phyloP scores from a whole-genome alignment of 2,888 invertebrate species.

The Nipponacmea schrenckii region DNA sequence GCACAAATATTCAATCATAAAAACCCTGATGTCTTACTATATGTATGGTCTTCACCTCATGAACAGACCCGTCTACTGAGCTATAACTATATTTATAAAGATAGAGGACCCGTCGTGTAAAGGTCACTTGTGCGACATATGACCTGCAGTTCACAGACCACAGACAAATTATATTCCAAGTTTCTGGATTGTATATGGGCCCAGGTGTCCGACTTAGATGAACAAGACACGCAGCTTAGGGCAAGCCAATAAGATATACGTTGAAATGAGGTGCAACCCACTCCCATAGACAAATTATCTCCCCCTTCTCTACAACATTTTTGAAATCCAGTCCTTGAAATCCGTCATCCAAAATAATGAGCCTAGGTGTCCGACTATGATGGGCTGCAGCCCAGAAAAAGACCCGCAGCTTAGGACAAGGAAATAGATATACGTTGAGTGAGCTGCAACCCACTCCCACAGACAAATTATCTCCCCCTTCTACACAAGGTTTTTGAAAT shows the following conservation, averaged over 20 bases:
- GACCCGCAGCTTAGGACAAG: too few relatives aligned
- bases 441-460: too few relatives aligned
- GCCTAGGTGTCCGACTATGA: too few relatives aligned
- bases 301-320: background rate
- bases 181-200: conserved; percentile 5
- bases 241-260: too few relatives aligned
- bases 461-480: too few relatives aligned
- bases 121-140: conserved; percentile 2
- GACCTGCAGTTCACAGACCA: too few relatives aligned
- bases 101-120: conserved; percentile 1
- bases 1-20: conserved; percentile 1
- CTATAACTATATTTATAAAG: conserved; percentile 2
- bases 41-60: conserved; percentile 1
- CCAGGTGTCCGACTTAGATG: conserved; percentile 2
- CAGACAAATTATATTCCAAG: conserved; percentile 1
- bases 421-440: too few relatives aligned
- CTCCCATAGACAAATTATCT: background rate
- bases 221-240: too few relatives aligned
- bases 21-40: background rate
- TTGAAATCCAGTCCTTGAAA: background rate
- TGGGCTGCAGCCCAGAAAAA: too few relatives aligned
- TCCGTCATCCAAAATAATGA: background rate
- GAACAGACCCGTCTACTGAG: conserved; percentile 3
- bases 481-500: too few relatives aligned
- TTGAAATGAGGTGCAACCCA: too few relatives aligned